Evolutionary conservation across 2,797 vertebrate species (phyloP), one percentile per base, ranked within the genome.

Genomic region (Chaenodraco wilsoni): DNA sequence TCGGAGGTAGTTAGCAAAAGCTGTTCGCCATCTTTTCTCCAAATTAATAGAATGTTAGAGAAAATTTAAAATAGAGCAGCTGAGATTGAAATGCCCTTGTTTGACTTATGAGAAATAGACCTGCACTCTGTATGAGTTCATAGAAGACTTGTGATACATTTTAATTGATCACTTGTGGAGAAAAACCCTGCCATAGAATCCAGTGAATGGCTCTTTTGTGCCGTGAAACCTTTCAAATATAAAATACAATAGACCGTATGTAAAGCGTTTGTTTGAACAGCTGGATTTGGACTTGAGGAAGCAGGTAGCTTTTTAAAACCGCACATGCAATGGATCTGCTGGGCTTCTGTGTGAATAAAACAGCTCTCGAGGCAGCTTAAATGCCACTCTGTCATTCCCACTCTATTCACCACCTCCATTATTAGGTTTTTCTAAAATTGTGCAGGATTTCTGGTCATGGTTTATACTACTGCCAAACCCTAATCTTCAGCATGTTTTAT

Each of bases 401-500:
- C 79, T 68, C 86, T 76, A 72, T 88, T 88, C 87, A 85, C 79
- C 85, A 82, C 83, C 82, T 88, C 79, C 88, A 74, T 88, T 88
- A 90, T 89, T 84, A 90, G 87, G 70, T 66, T 83, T 90, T 87
- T 85, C 50, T 4, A 83, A 76, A 88, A 85, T 54, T 77, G 74
- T 73, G 64, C 86, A 73, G 76, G 78, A 84, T 86, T 86, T 90
- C 79, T 85, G 79, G 74, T 84, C 74, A 23, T 23, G 77, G 76
- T 74, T 46, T 72, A 58, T 3, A 72, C 60, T 41, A 2, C 83
- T 87, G 91, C 87, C 92, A 91, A 89, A 90, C 82, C 88, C 76
- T 88, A 88, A 91, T 91, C 89, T 89, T 57, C 81, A 31, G 61
- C 85, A 84, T 87, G 91, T 83, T 93, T 82, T 85, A 86, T 89